Conservation (phyloP, 1,140 invertebrate genomes). For the Wiebesia pumilae region DNA sequence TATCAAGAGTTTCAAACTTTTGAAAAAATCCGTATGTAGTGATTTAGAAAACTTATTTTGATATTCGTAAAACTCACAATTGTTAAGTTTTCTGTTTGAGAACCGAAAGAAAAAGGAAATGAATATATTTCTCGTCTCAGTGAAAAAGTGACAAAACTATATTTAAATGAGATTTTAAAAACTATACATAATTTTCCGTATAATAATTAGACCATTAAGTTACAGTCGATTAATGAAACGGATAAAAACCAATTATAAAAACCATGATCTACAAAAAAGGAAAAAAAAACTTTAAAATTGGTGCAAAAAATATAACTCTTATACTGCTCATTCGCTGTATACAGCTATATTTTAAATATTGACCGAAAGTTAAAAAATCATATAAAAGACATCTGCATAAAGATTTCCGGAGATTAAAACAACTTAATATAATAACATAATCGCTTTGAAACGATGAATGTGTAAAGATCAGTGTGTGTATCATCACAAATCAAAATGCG, state of each 20-base stretch:
- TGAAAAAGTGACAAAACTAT: not conserved
- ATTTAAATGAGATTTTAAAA: conserved; percentile 4
- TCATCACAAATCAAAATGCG: not conserved
- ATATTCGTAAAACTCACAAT: not conserved
- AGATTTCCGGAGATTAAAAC: conserved; percentile 19
- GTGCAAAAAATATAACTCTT: conserved; percentile 14
- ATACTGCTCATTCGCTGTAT: conserved; percentile 25
- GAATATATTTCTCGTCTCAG: not conserved
- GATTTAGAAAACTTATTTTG: not conserved
- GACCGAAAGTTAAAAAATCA: conserved; percentile 23
- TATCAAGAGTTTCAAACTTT: no score
- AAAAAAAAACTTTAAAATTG: conserved; percentile 28
- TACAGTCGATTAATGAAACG: not conserved
- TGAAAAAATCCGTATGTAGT: not conserved
- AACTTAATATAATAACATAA: conserved; percentile 4
- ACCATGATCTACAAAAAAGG: not conserved
- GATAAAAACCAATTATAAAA: no score
- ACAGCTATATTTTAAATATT: conserved; percentile 32
- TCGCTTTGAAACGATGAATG: not conserved
- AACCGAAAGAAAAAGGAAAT: conserved; percentile 11
- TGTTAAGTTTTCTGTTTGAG: not conserved
- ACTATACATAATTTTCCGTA: not conserved
- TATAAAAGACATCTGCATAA: conserved; percentile 12
- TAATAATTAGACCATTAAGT: conserved; percentile 26
- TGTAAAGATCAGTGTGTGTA: conserved; percentile 2